Base-by-base conservation (phyloP, 2,113 vertebrate genomes). In the Megaptera novaeangliae region DNA sequence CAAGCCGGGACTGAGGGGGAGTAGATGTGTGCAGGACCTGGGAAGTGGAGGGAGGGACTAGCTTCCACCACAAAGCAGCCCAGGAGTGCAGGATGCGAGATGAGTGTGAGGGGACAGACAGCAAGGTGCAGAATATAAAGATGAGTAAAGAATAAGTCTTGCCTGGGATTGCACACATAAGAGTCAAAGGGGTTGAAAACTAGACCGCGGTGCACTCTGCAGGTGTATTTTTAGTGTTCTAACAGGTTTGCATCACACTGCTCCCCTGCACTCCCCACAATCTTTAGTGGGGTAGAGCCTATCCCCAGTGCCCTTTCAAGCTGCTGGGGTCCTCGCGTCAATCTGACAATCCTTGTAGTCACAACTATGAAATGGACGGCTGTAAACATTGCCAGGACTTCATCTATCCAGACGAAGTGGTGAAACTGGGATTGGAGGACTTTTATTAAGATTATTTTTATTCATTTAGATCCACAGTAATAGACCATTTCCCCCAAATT, bases 1-100 rank as follows among this genome's bases (percentile, higher is more conserved):
- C 1, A 5, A 72, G 55, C 34, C 27, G 27, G 10, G 39, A 49
- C 57, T 61, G 8, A 71, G 14, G 17, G 17, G 10, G 25, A 20
- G 14, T 66, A 29, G 46, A 27, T 0, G 1, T 39, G 0, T 2
- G 3, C 6, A 3, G 2, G 7, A 36, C 5, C 7, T 41, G 20
- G 10, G n/a, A 95, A 57, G 18, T 25, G 5, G 34, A 59, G 39
- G 11, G 20, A 89, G 27, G 4, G 52, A 29, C 7, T 34, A 4
- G 44, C 0, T 4, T 44, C 15, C 6, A 36, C 6, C 11, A 10
- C 4, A 36, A 11, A 13, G 39, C 63, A 78, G 29, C 63, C 14
- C 14, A 83, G 59, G 9, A 71, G 20, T 25, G 27, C 46, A n/a
- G 5, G 17, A 64, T 23, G 23, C 25, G 4, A 20, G 15, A 20